Evolutionary conservation across 1,140 invertebrate genomes (phyloP).

Genomic region (Anthonomus grandis): DNA sequence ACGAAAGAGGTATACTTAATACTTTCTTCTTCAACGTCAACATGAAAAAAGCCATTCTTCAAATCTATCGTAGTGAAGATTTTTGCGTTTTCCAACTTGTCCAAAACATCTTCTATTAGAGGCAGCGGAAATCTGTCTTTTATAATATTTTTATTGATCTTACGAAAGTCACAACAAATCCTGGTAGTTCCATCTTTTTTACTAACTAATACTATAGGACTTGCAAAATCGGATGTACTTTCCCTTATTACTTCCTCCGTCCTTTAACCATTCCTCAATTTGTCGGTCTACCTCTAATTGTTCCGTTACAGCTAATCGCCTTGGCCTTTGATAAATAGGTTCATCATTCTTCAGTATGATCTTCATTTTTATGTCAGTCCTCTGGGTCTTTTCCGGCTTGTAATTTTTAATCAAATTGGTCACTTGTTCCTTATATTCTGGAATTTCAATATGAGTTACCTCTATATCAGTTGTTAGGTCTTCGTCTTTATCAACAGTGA

Average conservation of each 20-base stretch:
- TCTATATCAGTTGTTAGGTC: not conserved
- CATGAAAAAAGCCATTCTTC: conserved; percentile 45
- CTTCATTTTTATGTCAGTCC: conserved; percentile 24
- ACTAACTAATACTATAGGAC: conserved; percentile 24
- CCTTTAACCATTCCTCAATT: conserved; percentile 27
- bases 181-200: conserved; percentile 30
- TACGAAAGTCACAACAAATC: conserved; percentile 54
- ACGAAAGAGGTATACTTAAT: conserved; percentile 37
- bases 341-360: conserved; percentile 27
- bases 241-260: conserved; percentile 31
- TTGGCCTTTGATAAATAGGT: conserved; percentile 39
- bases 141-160: conserved; percentile 47
- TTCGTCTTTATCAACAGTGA: conserved; percentile 5
- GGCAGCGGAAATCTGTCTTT: conserved; percentile 41
- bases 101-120: conserved; percentile 34
- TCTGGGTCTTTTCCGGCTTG: conserved; percentile 16
- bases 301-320: conserved; percentile 39
- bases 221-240: conserved; percentile 48
- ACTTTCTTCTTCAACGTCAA: conserved; percentile 33
- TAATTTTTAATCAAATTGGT: conserved; percentile 20
- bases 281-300: conserved; percentile 32
- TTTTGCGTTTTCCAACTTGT: conserved; percentile 26
- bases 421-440: conserved; percentile 1
- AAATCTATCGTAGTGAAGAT: conserved; percentile 39
- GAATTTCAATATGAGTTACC: not conserved